phyloP scores from a whole-genome alignment of 2,888 invertebrate genomes.

The Platynereis dumerilii region DNA sequence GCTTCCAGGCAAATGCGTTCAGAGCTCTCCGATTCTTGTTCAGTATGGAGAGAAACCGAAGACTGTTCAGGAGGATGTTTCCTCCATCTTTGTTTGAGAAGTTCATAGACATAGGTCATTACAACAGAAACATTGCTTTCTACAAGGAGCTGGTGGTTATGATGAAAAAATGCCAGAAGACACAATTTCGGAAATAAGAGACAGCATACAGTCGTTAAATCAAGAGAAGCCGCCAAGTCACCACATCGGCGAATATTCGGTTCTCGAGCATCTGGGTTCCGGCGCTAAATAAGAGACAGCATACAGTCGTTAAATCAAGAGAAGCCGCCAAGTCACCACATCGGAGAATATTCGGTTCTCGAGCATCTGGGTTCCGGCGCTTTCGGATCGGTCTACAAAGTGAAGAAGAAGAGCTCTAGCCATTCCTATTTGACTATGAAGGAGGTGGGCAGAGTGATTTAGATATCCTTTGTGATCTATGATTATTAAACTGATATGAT shows the following conservation, averaged over 20 bases:
- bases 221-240: conserved; percentile 55
- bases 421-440: conserved; percentile 63
- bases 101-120: conserved; percentile 65
- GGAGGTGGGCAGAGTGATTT: conserved; percentile 53
- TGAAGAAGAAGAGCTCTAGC: conserved; percentile 52
- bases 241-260: conserved; percentile 62
- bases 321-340: conserved; percentile 51
- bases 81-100: conserved; percentile 61
- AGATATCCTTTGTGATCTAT: not conserved
- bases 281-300: conserved; percentile 62
- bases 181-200: conserved; percentile 49
- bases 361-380: conserved; percentile 65
- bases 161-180: conserved; percentile 52
- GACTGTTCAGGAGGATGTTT: conserved; percentile 63
- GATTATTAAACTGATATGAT: too few relatives aligned
- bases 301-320: conserved; percentile 56
- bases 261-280: conserved; percentile 64
- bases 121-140: conserved; percentile 62
- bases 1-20: conserved; percentile 62
- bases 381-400: conserved; percentile 66
- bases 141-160: conserved; percentile 58
- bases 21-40: conserved; percentile 64
- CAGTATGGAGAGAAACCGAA: conserved; percentile 64
- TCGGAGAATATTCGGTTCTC: conserved; percentile 64
- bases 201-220: conserved; percentile 53